These are phyloP conservation scores for Odontamblyopus rebecca DNA, from an alignment of 2,797 vertebrate genomes.

Conservation along the genomic window DNA sequence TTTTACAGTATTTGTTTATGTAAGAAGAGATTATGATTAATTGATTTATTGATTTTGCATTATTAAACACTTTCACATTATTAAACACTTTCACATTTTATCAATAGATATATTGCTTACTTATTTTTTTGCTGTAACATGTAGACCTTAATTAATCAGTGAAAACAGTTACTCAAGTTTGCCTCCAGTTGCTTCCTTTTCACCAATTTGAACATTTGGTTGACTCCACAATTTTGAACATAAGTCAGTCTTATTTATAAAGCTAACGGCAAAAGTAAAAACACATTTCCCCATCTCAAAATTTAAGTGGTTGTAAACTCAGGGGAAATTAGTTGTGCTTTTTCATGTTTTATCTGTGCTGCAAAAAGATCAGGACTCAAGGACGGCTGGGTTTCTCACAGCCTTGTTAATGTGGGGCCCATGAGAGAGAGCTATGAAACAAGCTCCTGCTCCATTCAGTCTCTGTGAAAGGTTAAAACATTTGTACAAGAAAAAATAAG, in stretches of 20 bases:
- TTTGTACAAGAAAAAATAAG: not conserved
- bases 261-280: not conserved
- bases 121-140: no score
- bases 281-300: not conserved
- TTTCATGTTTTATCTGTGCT: not conserved
- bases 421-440: not conserved
- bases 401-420: not conserved
- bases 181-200: no score
- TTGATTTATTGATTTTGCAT: no score
- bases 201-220: no score
- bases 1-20: no score
- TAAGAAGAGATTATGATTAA: no score
- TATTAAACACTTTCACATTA: no score
- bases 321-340: conserved; percentile 8
- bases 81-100: no score
- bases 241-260: not conserved
- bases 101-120: no score
- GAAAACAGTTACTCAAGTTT: no score
- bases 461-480: not conserved
- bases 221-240: not conserved
- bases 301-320: not conserved
- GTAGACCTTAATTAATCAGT: no score
- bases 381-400: conserved; percentile 3
- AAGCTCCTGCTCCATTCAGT: not conserved
- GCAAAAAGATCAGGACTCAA: conserved; percentile 8